Evolutionary conservation across 2,797 vertebrate species (phyloP).

Genomic region (Pogonophryne albipinna): DNA sequence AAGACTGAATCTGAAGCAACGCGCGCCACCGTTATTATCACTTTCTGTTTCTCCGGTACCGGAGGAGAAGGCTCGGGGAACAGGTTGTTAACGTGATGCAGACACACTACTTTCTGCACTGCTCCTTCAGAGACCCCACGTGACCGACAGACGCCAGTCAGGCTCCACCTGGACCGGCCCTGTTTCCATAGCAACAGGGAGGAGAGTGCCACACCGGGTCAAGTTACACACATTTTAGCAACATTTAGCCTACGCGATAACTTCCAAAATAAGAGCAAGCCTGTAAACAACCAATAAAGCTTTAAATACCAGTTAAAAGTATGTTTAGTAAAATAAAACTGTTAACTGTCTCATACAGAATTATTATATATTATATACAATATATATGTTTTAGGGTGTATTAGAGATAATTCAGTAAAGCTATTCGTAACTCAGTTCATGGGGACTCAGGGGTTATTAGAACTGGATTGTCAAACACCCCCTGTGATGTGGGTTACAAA

Average conservation of each 20-base stretch:
- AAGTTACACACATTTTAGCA: background rate
- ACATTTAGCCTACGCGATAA: background rate
- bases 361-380: background rate
- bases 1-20: background rate
- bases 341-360: background rate
- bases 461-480: conserved; percentile 2
- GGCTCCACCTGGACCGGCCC: conserved; percentile 86
- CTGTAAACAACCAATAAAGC: background rate
- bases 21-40: background rate
- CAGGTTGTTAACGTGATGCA: conserved; percentile 17
- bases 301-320: background rate
- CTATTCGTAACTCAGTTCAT: conserved; percentile 13
- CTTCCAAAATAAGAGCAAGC: conserved; percentile 7
- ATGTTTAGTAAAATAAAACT: background rate
- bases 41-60: background rate
- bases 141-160: conserved; percentile 85
- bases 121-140: conserved; percentile 86
- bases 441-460: conserved; percentile 8
- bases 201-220: conserved; percentile 31
- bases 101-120: conserved; percentile 70
- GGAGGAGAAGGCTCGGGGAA: background rate
- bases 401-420: background rate
- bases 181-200: conserved; percentile 85
- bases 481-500: background rate
- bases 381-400: background rate